Percentiles rank a stretch among this genome's conserved stretches.
Conservation (phyloP, 1,140 invertebrate genomes). For the Rhopalosiphum maidis region DNA sequence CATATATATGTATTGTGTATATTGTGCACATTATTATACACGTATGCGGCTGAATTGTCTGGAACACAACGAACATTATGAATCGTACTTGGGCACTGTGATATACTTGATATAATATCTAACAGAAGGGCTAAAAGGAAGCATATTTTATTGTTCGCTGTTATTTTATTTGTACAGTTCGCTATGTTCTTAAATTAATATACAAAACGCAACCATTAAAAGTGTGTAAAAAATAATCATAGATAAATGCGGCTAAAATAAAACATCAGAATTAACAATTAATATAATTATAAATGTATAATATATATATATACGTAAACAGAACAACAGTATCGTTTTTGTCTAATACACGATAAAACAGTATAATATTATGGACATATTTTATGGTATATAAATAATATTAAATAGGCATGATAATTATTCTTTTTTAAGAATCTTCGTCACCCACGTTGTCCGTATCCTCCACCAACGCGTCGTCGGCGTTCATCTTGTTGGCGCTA, state of each 20-base stretch:
- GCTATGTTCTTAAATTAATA: not conserved
- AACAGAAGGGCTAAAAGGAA: not conserved
- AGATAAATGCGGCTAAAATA: not conserved
- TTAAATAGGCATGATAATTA: not conserved
- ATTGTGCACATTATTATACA: not conserved
- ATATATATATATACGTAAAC: not conserved
- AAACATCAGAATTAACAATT: not conserved
- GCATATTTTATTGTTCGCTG: not conserved
- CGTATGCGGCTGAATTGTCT: not conserved
- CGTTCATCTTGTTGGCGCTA: conserved; percentile 30
- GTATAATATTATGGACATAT: not conserved
- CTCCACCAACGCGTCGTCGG: not conserved
- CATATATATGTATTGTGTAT: not conserved
- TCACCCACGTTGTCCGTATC: not conserved
- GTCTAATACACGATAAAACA: not conserved
- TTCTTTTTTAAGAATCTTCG: conserved; percentile 21
- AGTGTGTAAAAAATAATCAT: not conserved
- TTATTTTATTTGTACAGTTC: not conserved
- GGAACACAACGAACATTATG: not conserved
- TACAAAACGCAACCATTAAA: not conserved
- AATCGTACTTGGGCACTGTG: not conserved
- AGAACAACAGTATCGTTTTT: not conserved
- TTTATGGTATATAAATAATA: not conserved
- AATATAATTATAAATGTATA: not conserved
- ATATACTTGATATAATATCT: not conserved